phyloP scores from a whole-genome alignment of 2,113 vertebrate species.

The Globicephala melas region DNA sequence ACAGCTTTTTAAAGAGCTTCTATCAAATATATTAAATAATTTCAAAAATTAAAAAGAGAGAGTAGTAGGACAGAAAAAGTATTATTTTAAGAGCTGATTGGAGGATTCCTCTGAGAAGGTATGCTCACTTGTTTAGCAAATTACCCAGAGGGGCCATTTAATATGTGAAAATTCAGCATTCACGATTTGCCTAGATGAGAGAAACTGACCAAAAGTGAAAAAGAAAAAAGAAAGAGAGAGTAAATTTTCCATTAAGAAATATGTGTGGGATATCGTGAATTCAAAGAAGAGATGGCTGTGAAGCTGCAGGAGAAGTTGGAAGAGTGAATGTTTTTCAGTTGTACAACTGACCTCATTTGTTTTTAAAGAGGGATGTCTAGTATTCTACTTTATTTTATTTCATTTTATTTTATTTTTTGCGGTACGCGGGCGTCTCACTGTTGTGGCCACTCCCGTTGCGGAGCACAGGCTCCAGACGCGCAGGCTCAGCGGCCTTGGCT shows the following conservation, averaged over 20 bases:
- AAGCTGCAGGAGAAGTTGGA: not conserved
- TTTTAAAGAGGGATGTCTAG: not conserved
- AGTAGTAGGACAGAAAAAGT: not conserved
- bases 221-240: not conserved
- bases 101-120: not conserved
- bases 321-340: not conserved
- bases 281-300: not conserved
- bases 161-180: not conserved
- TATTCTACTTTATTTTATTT: not conserved
- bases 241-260: not conserved
- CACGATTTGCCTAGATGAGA: not conserved
- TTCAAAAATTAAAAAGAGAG: not conserved
- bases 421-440: too few species aligned
- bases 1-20: not conserved
- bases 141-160: not conserved
- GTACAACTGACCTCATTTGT: not conserved
- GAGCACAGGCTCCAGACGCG: too few species aligned
- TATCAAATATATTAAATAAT: not conserved
- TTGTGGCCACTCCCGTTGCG: too few species aligned
- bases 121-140: not conserved
- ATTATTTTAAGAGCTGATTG: not conserved
- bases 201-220: not conserved
- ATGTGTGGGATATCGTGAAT: not conserved
- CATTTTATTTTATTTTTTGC: too few species aligned
- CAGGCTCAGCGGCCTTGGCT: too few species aligned